Evolutionary conservation across 2,888 invertebrate genomes (phyloP).

Genomic region (Leucophenga montana): DNA sequence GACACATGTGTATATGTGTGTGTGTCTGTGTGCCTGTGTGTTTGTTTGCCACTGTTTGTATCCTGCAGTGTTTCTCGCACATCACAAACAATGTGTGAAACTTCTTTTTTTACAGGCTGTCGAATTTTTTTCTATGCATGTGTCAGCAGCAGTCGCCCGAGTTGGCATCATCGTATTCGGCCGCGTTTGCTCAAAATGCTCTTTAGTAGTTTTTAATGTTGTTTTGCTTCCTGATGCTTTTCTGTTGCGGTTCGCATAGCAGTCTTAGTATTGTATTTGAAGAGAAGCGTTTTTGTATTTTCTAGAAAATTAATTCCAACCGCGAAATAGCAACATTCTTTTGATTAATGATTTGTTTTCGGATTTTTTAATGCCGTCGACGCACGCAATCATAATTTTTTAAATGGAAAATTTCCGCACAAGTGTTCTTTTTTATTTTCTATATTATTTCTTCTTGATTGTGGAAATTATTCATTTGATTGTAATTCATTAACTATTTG

Average conservation of each 20-base stretch:
- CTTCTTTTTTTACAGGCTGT: slow-evolving; percentile 49
- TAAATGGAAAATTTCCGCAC: slow-evolving; percentile 15
- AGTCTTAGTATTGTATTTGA: slow-evolving; percentile 15
- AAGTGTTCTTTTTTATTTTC: slow-evolving; percentile 2
- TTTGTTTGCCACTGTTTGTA: slow-evolving; percentile 40
- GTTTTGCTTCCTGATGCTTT: slow-evolving; percentile 61
- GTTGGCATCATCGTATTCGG: too few relatives aligned
- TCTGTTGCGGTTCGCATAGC: slow-evolving; percentile 21
- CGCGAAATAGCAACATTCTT: slow-evolving; percentile 61
- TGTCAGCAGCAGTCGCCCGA: slow-evolving; percentile 61
- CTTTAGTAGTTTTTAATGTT: slow-evolving; percentile 66
- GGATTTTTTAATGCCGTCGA: slow-evolving; percentile 39
- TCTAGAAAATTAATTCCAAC: slow-evolving; percentile 62
- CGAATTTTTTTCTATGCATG: slow-evolving; percentile 56
- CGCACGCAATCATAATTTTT: slow-evolving; percentile 59
- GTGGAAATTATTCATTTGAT: slow-evolving; percentile 56
- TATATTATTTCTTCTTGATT: too few relatives aligned
- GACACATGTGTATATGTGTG: slow-evolving; percentile 36
- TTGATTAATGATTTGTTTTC: slow-evolving; percentile 69
- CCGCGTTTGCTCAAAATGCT: slow-evolving; percentile 25
- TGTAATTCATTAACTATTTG: slow-evolving; percentile 47
- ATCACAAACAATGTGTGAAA: slow-evolving; percentile 68
- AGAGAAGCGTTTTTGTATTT: slow-evolving; percentile 57
- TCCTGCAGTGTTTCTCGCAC: slow-evolving; percentile 62
- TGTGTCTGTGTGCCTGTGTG: too few relatives aligned